Base-by-base conservation (phyloP, 1,140 invertebrate genomes). In the Oncopodura yosiiana region DNA sequence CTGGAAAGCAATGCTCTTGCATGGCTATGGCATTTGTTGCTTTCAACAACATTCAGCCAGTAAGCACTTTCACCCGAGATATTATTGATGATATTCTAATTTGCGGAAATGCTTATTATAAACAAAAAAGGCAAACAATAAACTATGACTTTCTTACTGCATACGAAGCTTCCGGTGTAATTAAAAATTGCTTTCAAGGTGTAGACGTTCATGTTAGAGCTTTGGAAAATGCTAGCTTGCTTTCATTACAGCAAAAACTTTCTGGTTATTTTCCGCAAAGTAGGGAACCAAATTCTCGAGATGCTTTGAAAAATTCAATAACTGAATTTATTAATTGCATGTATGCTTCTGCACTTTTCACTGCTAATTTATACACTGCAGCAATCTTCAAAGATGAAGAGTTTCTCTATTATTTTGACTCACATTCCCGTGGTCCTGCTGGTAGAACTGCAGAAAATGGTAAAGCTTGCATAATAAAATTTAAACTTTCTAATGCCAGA, bases 31-130 rank as follows among this genome's bases (percentile, higher is more conserved):
- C 24, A 9, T 24, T 30, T 8, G 3, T 49, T 30, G 45, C 45
- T 32, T n/a, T 30, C 30, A 27, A 23, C 9, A 11, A 14, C 8
- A 11, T 49, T n/a, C 24, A 49, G 3, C 16, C 23, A 5, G 11
- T 26, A 30, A 5, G 9, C 16, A 26, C 14, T 3, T 49, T 23
- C 24, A 32, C 3, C 16, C 14, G 8, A 6, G 3, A 34, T 23
- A 30, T 14, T 21, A 11, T 49, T 8, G 45, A 49, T 21, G 16
- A 49, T 32, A 21, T 49, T 29, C 16, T 49, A 32, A 32, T 49
- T 19, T 3, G 12, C 4, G 45, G 45, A 3, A 27, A 49, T 30
- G 14, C 5, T 4, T 32, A 36, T 8, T 45, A 45, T 18, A 5
- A 26, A 16, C 6, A 41, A 41, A 41, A 16, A n/a, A n/a, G n/a